Evolutionary conservation across 1,140 invertebrate genomes (phyloP).

Genomic region (Gerris buenoi): DNA sequence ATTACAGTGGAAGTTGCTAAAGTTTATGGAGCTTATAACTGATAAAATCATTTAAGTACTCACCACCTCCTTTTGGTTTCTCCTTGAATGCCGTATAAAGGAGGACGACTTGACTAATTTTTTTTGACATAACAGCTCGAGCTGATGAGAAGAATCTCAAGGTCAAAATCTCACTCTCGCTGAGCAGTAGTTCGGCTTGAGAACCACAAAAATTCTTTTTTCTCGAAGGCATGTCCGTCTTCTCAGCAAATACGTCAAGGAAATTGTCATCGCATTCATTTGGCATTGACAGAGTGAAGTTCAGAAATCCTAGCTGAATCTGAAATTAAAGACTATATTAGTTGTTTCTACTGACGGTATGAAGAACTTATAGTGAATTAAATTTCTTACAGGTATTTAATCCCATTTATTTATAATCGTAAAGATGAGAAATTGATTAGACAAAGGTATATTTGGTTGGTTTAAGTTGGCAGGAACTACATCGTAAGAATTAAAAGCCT

Average conservation of each 20-base stretch:
- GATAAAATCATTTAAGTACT: neutral
- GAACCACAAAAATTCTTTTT: constrained; percentile 61
- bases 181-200: constrained; percentile 50
- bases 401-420: too few relatives aligned
- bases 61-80: constrained; percentile 28
- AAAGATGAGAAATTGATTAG: too few relatives aligned
- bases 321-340: too few relatives aligned
- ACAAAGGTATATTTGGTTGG: too few relatives aligned
- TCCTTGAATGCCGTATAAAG: constrained; percentile 59
- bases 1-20: too few relatives aligned
- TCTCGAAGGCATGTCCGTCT: constrained; percentile 43
- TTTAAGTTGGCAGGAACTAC: too few relatives aligned
- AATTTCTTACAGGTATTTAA: too few relatives aligned
- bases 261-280: constrained; percentile 72
- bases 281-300: constrained; percentile 50
- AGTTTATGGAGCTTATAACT: neutral
- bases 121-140: constrained; percentile 35
- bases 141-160: constrained; percentile 30
- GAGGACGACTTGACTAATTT: constrained; percentile 48
- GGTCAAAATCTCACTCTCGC: constrained; percentile 44
- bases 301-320: constrained; percentile 55
- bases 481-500: too few relatives aligned
- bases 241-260: constrained; percentile 54
- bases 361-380: too few relatives aligned
- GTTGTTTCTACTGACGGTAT: too few relatives aligned